Base-by-base conservation (phyloP, 2,888 invertebrate genomes). In the Napeogenes inachia region DNA sequence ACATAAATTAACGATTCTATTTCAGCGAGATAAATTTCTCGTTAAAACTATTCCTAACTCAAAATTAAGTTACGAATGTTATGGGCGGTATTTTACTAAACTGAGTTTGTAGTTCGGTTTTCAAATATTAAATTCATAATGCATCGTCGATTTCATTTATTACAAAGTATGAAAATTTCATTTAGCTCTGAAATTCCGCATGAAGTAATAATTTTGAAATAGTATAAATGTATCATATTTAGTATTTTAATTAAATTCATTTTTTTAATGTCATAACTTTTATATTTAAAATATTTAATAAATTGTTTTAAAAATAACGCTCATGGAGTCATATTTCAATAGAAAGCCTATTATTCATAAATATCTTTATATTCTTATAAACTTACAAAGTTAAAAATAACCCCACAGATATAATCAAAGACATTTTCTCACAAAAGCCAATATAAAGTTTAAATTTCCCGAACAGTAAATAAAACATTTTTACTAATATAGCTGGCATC, bases 11-110 rank as follows among this genome's bases (percentile, higher is more conserved):
- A 42, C 42, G 30, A 50, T 50, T 30, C 21, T 12, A 30, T 50
- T 50, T 50, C 30, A 50, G 50, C 50, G 50, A 50, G 50, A 50
- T 50, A 50, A 50, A 50, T 50, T 50, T 50, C 50, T 50, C 50
- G 30, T 50, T 50, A 50, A 50, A 50, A 50, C 50, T 50, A 50
- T 50, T 8, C 50, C 30, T 50, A 50, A 50, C 30, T 50, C 50
- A 50, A 50, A 50, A 50, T 50, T 50, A 30, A 50, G 30, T 50
- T 50, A 50, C 30, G 50, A 50, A 50, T 50, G 50, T 50, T 50
- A 50, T 50, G 50, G 50, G 6, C 30, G 50, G 50, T 50, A 50
- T 50, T 50, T 50, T 50, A 50, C 50, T 8, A 50, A 50, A 50
- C 50, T 50, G 30, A 50, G 50, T 50, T 50, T 50, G 50, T 50